Conservation (phyloP, 2,888 invertebrate genomes). For the Leucophenga maculata region DNA sequence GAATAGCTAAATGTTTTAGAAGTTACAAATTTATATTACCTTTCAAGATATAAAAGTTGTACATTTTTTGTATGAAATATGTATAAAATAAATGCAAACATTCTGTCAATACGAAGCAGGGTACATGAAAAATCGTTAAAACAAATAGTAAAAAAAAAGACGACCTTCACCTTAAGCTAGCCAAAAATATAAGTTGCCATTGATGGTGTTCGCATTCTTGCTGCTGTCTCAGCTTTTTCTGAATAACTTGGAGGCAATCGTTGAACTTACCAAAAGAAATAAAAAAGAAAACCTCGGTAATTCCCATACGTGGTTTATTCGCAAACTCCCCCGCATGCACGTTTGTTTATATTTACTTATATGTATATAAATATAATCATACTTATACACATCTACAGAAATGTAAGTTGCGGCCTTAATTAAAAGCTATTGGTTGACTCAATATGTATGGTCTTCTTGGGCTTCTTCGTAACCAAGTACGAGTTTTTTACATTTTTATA, state of each 20-base stretch:
- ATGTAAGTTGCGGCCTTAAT: neutral
- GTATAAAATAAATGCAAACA: too few species aligned
- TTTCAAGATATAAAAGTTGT: too few species aligned
- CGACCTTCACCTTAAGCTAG: constrained; percentile 18
- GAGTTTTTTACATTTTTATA: neutral
- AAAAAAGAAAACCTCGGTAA: constrained; percentile 5
- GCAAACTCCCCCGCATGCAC: neutral
- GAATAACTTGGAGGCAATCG: neutral
- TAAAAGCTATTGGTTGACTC: neutral
- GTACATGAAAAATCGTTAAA: neutral
- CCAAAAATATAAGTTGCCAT: neutral
- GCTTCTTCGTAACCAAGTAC: neutral
- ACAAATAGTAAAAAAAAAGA: neutral
- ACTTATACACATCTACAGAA: neutral
- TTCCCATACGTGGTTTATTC: neutral
- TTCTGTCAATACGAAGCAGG: too few species aligned
- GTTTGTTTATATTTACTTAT: neutral
- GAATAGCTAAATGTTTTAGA: too few species aligned
- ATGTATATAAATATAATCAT: neutral
- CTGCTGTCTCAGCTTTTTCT: neutral
- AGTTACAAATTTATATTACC: too few species aligned
- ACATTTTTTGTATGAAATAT: too few species aligned
- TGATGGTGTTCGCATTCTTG: neutral
- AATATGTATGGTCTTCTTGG: neutral
- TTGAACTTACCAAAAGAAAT: neutral